A percentile compares a stretch with the other conserved stretches of the same genome.
Evolutionary conservation across 2,113 vertebrate species (phyloP).

Genomic region (Oxygymnocypris stewartii): DNA sequence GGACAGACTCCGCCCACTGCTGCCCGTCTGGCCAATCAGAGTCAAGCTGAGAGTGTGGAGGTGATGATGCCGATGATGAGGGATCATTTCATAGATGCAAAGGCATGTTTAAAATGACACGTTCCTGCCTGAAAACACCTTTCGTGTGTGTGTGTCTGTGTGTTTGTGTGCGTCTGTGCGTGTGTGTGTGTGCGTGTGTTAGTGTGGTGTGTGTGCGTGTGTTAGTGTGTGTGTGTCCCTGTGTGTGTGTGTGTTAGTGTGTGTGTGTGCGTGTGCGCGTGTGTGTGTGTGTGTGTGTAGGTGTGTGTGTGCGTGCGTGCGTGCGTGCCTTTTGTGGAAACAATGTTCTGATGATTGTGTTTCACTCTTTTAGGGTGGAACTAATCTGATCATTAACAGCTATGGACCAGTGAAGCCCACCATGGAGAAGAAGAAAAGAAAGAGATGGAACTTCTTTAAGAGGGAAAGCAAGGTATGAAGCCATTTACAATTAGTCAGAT

Average conservation of each 20-base stretch:
- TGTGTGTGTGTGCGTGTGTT: too few relatives aligned
- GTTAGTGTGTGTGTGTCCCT: too few relatives aligned
- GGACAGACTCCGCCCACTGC: slow-evolving; percentile 64
- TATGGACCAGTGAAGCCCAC: slow-evolving; percentile 80
- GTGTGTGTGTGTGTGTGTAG: too few relatives aligned
- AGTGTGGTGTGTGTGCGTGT: too few relatives aligned
- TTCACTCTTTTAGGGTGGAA: slow-evolving; percentile 84
- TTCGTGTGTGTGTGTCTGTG: neutral
- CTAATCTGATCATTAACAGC: slow-evolving; percentile 88
- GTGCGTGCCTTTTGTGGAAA: neutral
- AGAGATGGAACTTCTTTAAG: slow-evolving; percentile 83
- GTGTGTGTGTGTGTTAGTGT: too few relatives aligned
- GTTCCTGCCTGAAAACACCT: neutral
- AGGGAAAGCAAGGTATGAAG: slow-evolving; percentile 73
- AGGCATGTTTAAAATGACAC: slow-evolving; percentile 73
- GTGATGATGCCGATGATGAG: slow-evolving; percentile 76
- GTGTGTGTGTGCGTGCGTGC: too few relatives aligned
- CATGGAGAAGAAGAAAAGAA: slow-evolving; percentile 78
- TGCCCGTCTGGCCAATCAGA: slow-evolving; percentile 64
- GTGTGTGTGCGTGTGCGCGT: too few relatives aligned
- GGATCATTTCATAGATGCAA: slow-evolving; percentile 85
- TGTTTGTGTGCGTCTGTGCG: too few relatives aligned
- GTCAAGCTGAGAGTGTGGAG: slow-evolving; percentile 74
- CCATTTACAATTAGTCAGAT: neutral
- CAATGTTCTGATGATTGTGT: neutral